Conservation (phyloP, 2,888 invertebrate genomes). For the Thecocarcelia acutangulata region DNA sequence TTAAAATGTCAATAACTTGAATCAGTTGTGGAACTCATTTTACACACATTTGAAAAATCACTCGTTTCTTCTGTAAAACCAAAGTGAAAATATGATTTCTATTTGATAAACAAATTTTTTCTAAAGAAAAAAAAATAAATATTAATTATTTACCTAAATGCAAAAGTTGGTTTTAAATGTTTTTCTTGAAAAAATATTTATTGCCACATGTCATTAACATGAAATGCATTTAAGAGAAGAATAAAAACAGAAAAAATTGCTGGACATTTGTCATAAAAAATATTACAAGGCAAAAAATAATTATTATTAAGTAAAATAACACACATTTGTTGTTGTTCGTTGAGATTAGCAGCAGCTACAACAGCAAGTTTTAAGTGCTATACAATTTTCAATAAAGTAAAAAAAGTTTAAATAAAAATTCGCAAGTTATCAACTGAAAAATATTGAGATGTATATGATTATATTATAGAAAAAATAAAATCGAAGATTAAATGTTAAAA, state of each 20-base stretch:
- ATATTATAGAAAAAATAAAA: too few species aligned
- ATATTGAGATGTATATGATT: too few species aligned
- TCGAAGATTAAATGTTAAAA: too few species aligned
- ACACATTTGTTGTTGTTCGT: not conserved
- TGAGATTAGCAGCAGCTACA: too few species aligned
- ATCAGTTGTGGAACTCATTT: not conserved
- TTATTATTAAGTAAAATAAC: not conserved
- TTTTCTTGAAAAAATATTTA: slow-evolving; percentile 18
- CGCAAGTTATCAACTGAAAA: too few species aligned
- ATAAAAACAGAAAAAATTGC: slow-evolving; percentile 11
- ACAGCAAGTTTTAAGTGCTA: too few species aligned
- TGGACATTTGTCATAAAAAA: slow-evolving; percentile 28
- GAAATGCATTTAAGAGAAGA: slow-evolving; percentile 14
- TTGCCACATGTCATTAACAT: slow-evolving; percentile 41
- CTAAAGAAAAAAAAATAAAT: slow-evolving; percentile 12
- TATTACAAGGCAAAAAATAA: not conserved
- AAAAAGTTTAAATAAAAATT: too few species aligned
- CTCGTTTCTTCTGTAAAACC: not conserved
- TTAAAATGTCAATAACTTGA: slow-evolving; percentile 54
- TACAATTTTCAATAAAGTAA: too few species aligned
- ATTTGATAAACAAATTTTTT: not conserved
- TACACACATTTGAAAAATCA: slow-evolving; percentile 12
- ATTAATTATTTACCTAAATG: slow-evolving; percentile 40
- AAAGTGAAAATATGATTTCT: slow-evolving; percentile 47
- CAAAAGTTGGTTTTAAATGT: slow-evolving; percentile 16